Base-by-base conservation (phyloP, 2,888 invertebrate species). In the Tetragonula carbonaria region DNA sequence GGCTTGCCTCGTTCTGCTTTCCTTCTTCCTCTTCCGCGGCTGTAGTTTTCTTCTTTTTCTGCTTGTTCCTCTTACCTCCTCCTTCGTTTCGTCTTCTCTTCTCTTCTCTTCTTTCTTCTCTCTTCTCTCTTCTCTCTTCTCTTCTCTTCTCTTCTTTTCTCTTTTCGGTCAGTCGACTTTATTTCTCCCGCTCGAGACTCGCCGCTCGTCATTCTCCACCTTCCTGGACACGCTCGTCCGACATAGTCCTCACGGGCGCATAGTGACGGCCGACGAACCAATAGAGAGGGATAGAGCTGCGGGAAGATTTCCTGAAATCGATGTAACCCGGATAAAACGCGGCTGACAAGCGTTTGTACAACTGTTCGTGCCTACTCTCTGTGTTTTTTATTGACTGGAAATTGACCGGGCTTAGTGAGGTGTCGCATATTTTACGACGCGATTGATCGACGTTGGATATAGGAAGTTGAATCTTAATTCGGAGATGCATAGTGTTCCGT, bases 161-260 rank as follows among this genome's bases (percentile, higher is more conserved):
- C 82, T 85, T 76, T 80, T 80, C 76, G 8, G 70, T 80, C 74
- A 57, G 71, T 83, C 79, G 78, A 85, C 86, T 89, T 86, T 80
- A 87, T 88, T 33, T 33, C 33, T 33, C 86, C 87, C 82, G 79
- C 80, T 70, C 51, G 70, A 45, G 38, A 62, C 80, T 78, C 81
- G 80, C 80, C 78, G 80, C 85, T 80, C 86, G 88, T 89, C 88
- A 88, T 85, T 82, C 86, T 89, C 86, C 80, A 83, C 86, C 80
- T 82, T 84, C 87, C 67, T 77, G 86, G 86, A 86, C 83, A 79
- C 77, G 81, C 75, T 80, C 74, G 74, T 81, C 79, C 81, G 80
- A 76, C 81, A 75, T 72, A 78, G 33, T 73, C 70, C 70, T 55
- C 70, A 33, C 8, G 45, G 45, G 8, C 8, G 38, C 71, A 38